A percentile compares a stretch with the other conserved stretches of the same genome.
Conservation (phyloP, 2,797 vertebrate genomes). For the Borostomias antarcticus region DNA sequence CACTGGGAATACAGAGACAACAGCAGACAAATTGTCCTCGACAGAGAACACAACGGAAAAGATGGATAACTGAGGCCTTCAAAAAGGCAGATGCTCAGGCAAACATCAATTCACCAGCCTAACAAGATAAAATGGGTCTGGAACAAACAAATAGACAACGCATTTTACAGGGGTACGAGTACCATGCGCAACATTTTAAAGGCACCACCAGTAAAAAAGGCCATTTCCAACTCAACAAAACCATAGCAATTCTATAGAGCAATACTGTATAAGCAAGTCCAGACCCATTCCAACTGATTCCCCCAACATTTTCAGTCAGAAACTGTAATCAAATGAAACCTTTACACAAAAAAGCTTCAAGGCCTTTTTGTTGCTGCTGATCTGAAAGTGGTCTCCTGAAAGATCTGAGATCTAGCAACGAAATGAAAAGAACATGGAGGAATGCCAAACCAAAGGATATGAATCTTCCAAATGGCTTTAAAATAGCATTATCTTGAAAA, state of each 20-base stretch:
- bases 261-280: background rate
- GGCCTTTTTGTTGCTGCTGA: background rate
- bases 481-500: background rate
- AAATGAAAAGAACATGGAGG: background rate
- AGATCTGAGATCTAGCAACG: background rate
- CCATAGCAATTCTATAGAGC: too few relatives aligned
- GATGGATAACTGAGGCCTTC: too few relatives aligned
- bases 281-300: background rate
- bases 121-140: background rate
- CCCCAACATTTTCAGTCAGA: too few relatives aligned
- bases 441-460: background rate
- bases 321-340: background rate
- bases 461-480: background rate
- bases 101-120: background rate
- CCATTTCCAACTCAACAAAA: too few relatives aligned
- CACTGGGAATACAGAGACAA: too few relatives aligned
- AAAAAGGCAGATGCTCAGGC: too few relatives aligned
- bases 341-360: background rate
- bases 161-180: too few relatives aligned
- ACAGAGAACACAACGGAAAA: too few relatives aligned
- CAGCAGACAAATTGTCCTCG: too few relatives aligned
- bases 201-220: background rate
- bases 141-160: background rate
- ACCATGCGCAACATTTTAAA: background rate
- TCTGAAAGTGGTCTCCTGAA: background rate